Base-by-base conservation (phyloP, 1,140 invertebrate genomes). In the Harpegnathos saltator region DNA sequence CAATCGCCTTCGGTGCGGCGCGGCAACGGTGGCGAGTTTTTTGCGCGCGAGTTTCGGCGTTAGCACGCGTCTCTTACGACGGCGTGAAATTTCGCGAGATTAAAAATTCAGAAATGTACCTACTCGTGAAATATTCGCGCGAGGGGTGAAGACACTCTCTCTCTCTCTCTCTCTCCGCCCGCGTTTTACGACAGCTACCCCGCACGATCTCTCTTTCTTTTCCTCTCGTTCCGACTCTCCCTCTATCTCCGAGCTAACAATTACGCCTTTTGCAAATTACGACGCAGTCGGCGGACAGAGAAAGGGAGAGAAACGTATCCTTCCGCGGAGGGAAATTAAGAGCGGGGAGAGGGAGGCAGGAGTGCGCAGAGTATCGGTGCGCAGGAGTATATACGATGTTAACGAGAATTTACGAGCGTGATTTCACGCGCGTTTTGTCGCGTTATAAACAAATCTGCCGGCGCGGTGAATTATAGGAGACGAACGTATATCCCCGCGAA, bases 61-160 rank as follows among this genome's bases (percentile, higher is more conserved):
- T 73, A 84, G 69, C 83, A 59, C 66, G 69, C 83, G 78, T 85
- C 84, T 72, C 85, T 83, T 85, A 84, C 69, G 68, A 63, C 61
- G 80, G 68, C 68, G 89, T 86, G 88, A 91, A 90, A 91, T 87
- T 90, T 89, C 72, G 77, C 90, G 85, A 91, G 90, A 91, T 91
- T 91, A 91, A 91, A 91, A 91, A 91, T 91, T 88, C 84, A 89
- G 84, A 89, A 90, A 91, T 91, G 88, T 86, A 89, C 54, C 65
- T 29, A 73, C 72, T 80, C 38, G 62, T 33, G 68, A 74, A 62
- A 87, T 86, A 84, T 86, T 86, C 56, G 81, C 33, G 33, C 44
- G n/a, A 50, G 44, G 85, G 71, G 58, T 15, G 29, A 75, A 65
- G 17, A 52, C n/a, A n/a, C n/a, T n/a, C n/a, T n/a, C n/a, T n/a